Percentiles rank a stretch among this genome's conserved stretches.
Conservation (phyloP, 1,140 invertebrate genomes). For the Thereuonema tuberculata region DNA sequence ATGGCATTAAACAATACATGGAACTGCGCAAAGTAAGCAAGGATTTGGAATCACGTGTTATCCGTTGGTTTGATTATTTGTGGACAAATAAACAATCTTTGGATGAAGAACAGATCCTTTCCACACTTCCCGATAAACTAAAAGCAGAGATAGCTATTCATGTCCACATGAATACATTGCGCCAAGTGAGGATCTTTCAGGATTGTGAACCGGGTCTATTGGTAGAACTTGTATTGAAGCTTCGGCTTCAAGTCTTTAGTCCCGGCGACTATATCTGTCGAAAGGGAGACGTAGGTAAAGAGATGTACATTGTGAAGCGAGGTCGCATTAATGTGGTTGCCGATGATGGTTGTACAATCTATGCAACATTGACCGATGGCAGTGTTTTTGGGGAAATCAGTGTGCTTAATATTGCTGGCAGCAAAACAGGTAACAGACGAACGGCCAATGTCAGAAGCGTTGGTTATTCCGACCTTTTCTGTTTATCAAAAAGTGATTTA, state of each 20-base stretch:
- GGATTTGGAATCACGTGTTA: conserved; percentile 75
- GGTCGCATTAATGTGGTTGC: conserved; percentile 72
- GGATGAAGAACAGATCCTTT: conserved; percentile 68
- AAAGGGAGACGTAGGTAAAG: conserved; percentile 90
- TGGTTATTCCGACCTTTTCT: conserved; percentile 88
- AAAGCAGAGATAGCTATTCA: conserved; percentile 94
- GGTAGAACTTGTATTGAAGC: conserved; percentile 80
- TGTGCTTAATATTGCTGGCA: conserved; percentile 83
- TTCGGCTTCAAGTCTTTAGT: conserved; percentile 84
- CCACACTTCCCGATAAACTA: conserved; percentile 79
- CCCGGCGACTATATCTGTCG: conserved; percentile 92
- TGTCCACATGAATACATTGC: conserved; percentile 84
- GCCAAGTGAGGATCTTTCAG: conserved; percentile 76
- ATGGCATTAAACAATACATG: conserved; percentile 94
- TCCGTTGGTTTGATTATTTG: conserved; percentile 94
- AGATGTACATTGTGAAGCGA: conserved; percentile 92
- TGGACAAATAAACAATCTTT: conserved; percentile 86
- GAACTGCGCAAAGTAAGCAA: conserved; percentile 69
- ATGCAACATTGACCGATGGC: conserved; percentile 75
- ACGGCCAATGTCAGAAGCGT: conserved; percentile 78
- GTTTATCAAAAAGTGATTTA: conserved; percentile 73
- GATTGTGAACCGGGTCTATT: conserved; percentile 88
- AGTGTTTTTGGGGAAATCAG: conserved; percentile 88
- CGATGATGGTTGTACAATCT: conserved; percentile 67
- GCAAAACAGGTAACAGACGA: conserved; percentile 75